Conservation (phyloP, 2,888 invertebrate genomes). For the Megalurothrips usitatus region DNA sequence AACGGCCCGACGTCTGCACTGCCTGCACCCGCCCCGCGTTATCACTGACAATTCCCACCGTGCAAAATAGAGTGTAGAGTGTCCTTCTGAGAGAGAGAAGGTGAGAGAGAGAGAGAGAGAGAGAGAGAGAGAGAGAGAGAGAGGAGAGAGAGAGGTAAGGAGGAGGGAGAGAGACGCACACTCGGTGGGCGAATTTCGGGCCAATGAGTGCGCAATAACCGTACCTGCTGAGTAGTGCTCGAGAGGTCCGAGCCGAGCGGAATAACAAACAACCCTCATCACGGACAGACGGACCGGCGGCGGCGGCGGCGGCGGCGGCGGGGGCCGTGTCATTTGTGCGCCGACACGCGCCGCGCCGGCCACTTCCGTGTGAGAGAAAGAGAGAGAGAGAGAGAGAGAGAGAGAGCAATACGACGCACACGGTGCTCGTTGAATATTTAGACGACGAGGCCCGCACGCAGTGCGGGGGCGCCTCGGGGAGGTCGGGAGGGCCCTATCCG, state of each 20-base stretch:
- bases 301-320: too few relatives aligned
- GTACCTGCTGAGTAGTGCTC: too few relatives aligned
- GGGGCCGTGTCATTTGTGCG: background rate
- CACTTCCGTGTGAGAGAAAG: background rate
- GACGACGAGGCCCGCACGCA: background rate
- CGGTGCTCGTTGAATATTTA: background rate
- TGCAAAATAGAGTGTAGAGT: too few relatives aligned
- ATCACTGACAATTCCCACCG: too few relatives aligned
- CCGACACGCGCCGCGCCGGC: background rate
- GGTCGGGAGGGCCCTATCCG: background rate
- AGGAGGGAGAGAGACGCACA: background rate
- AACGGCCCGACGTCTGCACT: too few relatives aligned
- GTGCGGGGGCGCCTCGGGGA: background rate
- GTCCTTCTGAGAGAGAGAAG: background rate
- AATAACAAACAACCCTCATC: too few relatives aligned
- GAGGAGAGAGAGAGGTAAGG: background rate
- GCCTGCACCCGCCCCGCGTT: too few relatives aligned
- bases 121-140: slow-evolving; percentile 11
- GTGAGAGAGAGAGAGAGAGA: background rate
- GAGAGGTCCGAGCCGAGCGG: too few relatives aligned
- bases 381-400: background rate
- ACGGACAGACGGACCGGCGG: too few relatives aligned
- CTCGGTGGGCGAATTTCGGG: too few relatives aligned
- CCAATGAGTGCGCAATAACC: too few relatives aligned
- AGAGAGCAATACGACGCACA: background rate